Conservation (phyloP, 2,113 vertebrate species). For the Istiophorus platypterus region DNA sequence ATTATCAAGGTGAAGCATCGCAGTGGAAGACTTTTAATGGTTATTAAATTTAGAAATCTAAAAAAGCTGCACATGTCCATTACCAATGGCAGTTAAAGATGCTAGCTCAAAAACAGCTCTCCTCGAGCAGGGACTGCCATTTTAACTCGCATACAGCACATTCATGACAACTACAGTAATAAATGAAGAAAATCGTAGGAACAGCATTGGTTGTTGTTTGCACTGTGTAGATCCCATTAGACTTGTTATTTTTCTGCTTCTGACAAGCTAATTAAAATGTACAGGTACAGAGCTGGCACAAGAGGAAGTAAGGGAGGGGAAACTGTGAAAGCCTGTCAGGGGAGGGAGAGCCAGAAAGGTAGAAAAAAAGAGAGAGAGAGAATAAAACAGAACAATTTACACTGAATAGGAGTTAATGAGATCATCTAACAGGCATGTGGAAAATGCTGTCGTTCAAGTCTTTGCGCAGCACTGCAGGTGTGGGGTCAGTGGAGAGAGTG, state of each 20-base stretch:
- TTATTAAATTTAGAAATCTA: background rate
- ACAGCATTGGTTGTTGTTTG: constrained; percentile 68
- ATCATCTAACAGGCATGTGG: constrained; percentile 47
- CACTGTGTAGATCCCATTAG: constrained; percentile 59
- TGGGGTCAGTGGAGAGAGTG: constrained; percentile 65
- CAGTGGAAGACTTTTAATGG: background rate
- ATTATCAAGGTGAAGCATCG: constrained; percentile 13
- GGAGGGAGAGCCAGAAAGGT: constrained; percentile 52
- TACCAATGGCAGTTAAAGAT: background rate
- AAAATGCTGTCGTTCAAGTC: constrained; percentile 60
- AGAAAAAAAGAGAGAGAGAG: constrained; percentile 25
- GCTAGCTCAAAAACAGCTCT: background rate
- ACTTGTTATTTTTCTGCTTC: constrained; percentile 66
- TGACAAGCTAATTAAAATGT: constrained; percentile 82
- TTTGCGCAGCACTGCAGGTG: constrained; percentile 45
- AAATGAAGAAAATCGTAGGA: constrained; percentile 34
- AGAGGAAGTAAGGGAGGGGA: constrained; percentile 57
- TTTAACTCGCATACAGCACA: constrained; percentile 34
- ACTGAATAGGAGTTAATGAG: constrained; percentile 61
- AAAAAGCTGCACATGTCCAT: background rate
- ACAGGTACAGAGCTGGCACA: constrained; percentile 71
- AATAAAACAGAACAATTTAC: constrained; percentile 64
- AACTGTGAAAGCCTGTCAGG: constrained; percentile 72
- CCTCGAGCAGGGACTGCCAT: constrained; percentile 13
- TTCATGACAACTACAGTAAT: constrained; percentile 40